Evolutionary conservation across 2,888 invertebrate genomes (phyloP).

Genomic region (Stomorhina lunata): DNA sequence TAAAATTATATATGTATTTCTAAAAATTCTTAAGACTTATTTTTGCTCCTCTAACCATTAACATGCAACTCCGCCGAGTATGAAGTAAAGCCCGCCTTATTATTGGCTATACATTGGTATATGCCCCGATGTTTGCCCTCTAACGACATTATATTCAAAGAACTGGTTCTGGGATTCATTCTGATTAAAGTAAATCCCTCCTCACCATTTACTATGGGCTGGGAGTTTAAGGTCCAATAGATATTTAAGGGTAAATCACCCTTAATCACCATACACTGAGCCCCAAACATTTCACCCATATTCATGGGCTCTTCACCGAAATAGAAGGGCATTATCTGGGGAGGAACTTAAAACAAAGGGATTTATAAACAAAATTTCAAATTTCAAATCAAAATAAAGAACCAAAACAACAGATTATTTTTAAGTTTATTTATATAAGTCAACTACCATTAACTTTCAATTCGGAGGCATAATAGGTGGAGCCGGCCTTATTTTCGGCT

Average conservation of each 20-base stretch:
- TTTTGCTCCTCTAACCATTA: slow-evolving; percentile 73
- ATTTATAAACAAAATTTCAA: not conserved
- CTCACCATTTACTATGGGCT: slow-evolving; percentile 84
- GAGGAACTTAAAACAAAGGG: slow-evolving; percentile 80
- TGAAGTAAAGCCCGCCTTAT: slow-evolving; percentile 81
- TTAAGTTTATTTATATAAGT: too few relatives aligned
- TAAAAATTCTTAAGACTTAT: slow-evolving; percentile 69
- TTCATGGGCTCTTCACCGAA: slow-evolving; percentile 83
- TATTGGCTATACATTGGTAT: slow-evolving; percentile 84
- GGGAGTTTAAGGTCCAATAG: slow-evolving; percentile 83
- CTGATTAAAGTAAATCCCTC: slow-evolving; percentile 82
- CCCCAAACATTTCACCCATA: slow-evolving; percentile 83
- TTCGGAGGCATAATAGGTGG: slow-evolving; percentile 84
- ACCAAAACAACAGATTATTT: slow-evolving; percentile 4
- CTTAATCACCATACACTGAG: slow-evolving; percentile 85
- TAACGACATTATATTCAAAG: slow-evolving; percentile 82
- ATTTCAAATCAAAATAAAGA: not conserved
- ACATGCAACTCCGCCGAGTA: slow-evolving; percentile 78
- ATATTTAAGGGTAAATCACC: slow-evolving; percentile 89
- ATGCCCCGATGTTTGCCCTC: slow-evolving; percentile 83
- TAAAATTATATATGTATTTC: slow-evolving; percentile 20
- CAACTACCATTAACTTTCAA: slow-evolving; percentile 87
- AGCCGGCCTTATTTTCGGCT: slow-evolving; percentile 85
- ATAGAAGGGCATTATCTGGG: slow-evolving; percentile 81
- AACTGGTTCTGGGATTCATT: slow-evolving; percentile 82